A percentile compares a stretch with the other conserved stretches of the same genome.
These are phyloP conservation scores for Plebejus anna DNA, from an alignment of 2,888 invertebrate genomes.

Conservation along the genomic window DNA sequence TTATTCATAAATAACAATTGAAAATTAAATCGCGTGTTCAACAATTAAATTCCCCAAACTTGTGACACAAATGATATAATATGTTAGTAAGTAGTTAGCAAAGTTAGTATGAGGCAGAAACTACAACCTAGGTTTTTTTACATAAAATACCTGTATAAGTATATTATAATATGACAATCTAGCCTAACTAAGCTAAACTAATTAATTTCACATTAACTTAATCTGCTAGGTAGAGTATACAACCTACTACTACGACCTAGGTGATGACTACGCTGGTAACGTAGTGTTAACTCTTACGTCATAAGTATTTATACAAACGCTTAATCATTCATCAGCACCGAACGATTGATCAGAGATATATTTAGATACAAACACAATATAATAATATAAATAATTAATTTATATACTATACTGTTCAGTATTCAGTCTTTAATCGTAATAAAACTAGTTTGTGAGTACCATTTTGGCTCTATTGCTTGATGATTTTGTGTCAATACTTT, in stretches of 20 bases:
- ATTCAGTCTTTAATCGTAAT: background rate
- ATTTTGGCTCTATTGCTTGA: background rate
- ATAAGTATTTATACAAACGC: constrained; percentile 17
- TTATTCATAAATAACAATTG: background rate
- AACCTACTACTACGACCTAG: background rate
- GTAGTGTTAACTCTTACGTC: constrained; percentile 17
- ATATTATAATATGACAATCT: too few relatives aligned
- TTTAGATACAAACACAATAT: constrained; percentile 13
- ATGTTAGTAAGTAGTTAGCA: background rate
- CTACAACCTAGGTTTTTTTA: background rate
- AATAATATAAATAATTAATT: background rate
- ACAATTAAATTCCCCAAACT: background rate
- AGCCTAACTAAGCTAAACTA: too few relatives aligned
- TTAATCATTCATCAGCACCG: constrained; percentile 17
- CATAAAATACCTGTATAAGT: too few relatives aligned
- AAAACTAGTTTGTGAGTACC: background rate
- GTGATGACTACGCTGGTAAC: background rate
- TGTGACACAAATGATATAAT: background rate
- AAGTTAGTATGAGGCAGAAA: background rate
- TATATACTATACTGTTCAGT: background rate
- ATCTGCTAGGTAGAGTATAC: too few relatives aligned
- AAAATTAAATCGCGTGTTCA: background rate
- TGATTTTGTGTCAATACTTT: background rate
- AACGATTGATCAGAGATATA: constrained; percentile 10
- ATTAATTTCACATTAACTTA: too few relatives aligned